phyloP scores from a whole-genome alignment of 2,113 vertebrate species.

The Peromyscus leucopus region DNA sequence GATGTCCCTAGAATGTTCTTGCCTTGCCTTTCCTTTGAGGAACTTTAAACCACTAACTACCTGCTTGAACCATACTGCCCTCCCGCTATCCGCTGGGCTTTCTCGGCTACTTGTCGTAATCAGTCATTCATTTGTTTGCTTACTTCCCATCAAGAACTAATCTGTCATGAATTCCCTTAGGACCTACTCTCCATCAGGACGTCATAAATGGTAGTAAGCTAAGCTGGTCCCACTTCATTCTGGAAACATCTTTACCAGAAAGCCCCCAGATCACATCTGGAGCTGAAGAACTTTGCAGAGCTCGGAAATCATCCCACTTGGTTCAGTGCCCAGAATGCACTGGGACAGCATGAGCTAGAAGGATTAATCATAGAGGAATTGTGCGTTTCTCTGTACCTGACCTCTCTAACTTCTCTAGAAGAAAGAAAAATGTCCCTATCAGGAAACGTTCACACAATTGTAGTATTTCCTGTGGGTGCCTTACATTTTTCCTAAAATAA shows the following conservation, averaged over 20 bases:
- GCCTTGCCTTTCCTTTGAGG: neutral
- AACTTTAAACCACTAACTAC: neutral
- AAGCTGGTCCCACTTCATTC: neutral
- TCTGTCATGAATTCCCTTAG: neutral
- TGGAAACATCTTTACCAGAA: slow-evolving; percentile 51
- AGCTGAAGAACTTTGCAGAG: slow-evolving; percentile 10
- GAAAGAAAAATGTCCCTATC: slow-evolving; percentile 44
- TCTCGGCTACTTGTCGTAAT: neutral
- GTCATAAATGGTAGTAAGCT: neutral
- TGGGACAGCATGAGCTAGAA: neutral
- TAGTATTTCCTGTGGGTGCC: slow-evolving; percentile 42
- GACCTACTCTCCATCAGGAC: neutral
- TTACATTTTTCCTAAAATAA: slow-evolving; percentile 59
- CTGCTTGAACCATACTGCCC: neutral
- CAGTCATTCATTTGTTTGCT: neutral
- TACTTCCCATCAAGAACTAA: neutral
- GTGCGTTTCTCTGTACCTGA: neutral
- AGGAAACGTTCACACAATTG: slow-evolving; percentile 22
- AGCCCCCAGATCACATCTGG: neutral
- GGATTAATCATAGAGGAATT: neutral
- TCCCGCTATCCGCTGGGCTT: slow-evolving; percentile 1
- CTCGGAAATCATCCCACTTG: slow-evolving; percentile 19
- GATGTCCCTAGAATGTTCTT: neutral
- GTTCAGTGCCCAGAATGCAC: neutral
- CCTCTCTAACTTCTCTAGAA: neutral